Percentiles rank a stretch among this genome's conserved stretches.
These are phyloP conservation scores for Gobio gobio DNA, from an alignment of 2,113 vertebrate species.

Conservation along the genomic window DNA sequence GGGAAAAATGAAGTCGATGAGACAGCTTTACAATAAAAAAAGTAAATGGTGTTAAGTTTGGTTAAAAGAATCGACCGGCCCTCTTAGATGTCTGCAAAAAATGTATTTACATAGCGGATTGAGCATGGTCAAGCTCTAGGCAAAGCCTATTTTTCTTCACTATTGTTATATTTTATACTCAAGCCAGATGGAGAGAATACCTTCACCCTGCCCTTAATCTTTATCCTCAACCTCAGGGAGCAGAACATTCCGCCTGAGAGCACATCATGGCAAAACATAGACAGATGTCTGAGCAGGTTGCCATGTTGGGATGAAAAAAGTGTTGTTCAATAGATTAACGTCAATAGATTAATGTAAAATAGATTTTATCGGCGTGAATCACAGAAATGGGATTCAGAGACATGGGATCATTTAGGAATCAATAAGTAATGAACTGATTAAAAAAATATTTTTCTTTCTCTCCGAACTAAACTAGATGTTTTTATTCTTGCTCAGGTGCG, in stretches of 20 bases:
- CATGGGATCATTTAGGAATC: background rate
- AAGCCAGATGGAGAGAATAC: slow-evolving; percentile 37
- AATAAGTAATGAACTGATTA: background rate
- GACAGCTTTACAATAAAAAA: background rate
- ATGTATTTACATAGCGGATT: background rate
- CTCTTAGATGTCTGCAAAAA: background rate
- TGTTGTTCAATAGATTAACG: background rate
- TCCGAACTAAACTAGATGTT: background rate
- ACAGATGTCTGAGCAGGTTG: slow-evolving; percentile 30
- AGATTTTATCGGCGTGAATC: background rate
- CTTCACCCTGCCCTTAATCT: slow-evolving; percentile 32
- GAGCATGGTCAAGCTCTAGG: background rate
- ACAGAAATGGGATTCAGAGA: background rate
- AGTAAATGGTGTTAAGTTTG: background rate
- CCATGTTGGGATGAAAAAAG: slow-evolving; percentile 16
- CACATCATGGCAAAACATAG: slow-evolving; percentile 36
- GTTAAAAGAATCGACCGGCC: background rate
- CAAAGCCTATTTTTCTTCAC: background rate
- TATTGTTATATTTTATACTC: slow-evolving; percentile 1
- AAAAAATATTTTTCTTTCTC: background rate
- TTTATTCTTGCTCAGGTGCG: slow-evolving; percentile 77
- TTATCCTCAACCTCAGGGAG: slow-evolving; percentile 40
- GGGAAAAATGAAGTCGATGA: background rate
- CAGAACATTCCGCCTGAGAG: slow-evolving; percentile 42
- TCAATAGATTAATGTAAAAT: background rate